Percentiles rank a stretch among this genome's conserved stretches.
Conservation (phyloP, 53 echinoderm and acorn worm species). For the Patiria pectinifera region DNA sequence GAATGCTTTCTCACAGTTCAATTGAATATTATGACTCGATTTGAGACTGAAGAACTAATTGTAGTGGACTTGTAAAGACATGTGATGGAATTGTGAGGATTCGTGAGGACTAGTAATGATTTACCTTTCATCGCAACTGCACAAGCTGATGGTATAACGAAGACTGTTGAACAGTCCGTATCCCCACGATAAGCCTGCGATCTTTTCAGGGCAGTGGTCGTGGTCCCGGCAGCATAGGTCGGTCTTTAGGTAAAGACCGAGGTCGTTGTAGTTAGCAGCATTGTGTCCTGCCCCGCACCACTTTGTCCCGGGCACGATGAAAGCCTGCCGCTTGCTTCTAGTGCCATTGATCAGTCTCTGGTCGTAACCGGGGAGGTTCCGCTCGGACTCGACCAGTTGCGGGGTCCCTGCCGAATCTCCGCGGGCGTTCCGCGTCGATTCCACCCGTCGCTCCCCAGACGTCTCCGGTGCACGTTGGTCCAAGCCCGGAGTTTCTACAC, state of each 20-base stretch:
- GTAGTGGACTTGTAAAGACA: neutral
- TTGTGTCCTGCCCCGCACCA: slow-evolving; percentile 84
- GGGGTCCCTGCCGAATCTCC: neutral
- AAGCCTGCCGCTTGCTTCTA: neutral
- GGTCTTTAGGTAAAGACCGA: slow-evolving; percentile 72
- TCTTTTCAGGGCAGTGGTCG: slow-evolving; percentile 71
- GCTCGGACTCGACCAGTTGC: neutral
- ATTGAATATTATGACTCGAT: no score
- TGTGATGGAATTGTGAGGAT: neutral
- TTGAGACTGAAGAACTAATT: no score
- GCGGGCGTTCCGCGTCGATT: neutral
- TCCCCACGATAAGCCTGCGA: neutral
- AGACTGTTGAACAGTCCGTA: slow-evolving; percentile 30
- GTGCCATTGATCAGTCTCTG: neutral
- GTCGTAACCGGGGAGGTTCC: neutral
- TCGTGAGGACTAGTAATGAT: neutral
- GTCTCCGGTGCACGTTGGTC: neutral
- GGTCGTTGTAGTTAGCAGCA: slow-evolving; percentile 65
- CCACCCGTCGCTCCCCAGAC: neutral
- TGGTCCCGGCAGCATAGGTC: slow-evolving; percentile 86
- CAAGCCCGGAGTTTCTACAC: neutral
- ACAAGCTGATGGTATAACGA: slow-evolving; percentile 52
- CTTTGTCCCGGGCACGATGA: slow-evolving; percentile 72
- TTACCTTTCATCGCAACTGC: slow-evolving; percentile 59
- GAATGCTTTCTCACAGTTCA: no score